Evolutionary conservation across 2,888 invertebrate species (phyloP).

Genomic region (Xanthia togata): DNA sequence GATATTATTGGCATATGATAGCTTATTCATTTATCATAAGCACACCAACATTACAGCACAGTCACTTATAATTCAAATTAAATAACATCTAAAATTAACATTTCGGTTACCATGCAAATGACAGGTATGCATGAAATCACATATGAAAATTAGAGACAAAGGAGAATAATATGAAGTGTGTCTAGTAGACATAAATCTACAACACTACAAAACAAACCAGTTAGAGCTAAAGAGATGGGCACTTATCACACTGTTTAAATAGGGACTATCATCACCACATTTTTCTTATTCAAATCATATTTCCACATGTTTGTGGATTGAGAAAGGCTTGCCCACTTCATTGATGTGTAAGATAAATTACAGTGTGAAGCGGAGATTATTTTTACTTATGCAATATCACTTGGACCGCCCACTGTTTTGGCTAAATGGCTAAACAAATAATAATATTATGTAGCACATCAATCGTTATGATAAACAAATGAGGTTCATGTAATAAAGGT

Average conservation of each 20-base stretch:
- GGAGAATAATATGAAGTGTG: no score
- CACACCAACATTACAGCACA: no score
- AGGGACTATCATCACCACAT: background rate
- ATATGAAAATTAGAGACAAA: no score
- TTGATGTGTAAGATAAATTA: constrained; percentile 19
- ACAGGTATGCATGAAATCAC: no score
- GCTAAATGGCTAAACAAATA: constrained; percentile 26
- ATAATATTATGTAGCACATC: constrained; percentile 23
- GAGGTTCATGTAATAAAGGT: constrained; percentile 15
- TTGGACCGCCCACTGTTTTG: constrained; percentile 47
- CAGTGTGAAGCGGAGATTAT: constrained; percentile 1
- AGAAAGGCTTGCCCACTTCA: background rate
- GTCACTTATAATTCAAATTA: no score
- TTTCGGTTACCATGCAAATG: no score
- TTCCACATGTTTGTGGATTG: background rate
- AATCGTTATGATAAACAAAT: constrained; percentile 29
- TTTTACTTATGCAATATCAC: background rate
- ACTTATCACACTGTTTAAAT: no score
- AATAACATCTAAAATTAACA: no score
- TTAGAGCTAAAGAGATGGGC: no score
- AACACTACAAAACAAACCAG: no score
- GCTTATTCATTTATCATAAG: no score
- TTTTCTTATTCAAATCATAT: background rate
- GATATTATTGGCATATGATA: background rate
- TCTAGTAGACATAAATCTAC: no score